Evolutionary conservation across 2,888 invertebrate species (phyloP).

Genomic region (Drosophila anomalata): DNA sequence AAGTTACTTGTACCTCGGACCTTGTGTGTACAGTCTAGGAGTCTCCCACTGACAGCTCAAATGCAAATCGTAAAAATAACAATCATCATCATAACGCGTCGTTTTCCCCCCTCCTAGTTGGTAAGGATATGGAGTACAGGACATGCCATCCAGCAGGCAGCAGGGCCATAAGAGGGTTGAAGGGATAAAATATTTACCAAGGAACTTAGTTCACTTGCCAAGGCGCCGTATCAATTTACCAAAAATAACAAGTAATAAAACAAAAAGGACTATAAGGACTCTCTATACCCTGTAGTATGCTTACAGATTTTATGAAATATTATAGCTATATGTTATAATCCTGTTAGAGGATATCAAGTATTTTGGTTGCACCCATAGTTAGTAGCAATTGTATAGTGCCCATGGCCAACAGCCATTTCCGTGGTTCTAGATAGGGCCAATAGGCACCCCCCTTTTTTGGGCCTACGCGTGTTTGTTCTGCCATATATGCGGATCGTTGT

Average conservation of each 20-base stretch:
- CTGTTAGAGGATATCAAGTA: constrained; percentile 4
- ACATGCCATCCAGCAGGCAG: constrained; percentile 2
- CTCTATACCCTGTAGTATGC: constrained; percentile 9
- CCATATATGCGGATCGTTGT: constrained; percentile 31
- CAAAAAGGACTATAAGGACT: background rate
- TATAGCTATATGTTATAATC: constrained; percentile 8
- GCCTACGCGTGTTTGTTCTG: constrained; percentile 37
- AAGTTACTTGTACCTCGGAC: constrained; percentile 30
- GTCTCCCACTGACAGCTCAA: constrained; percentile 46
- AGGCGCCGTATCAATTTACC: constrained; percentile 77
- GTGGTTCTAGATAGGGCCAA: constrained; percentile 26
- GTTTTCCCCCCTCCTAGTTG: constrained; percentile 12
- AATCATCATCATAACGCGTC: constrained; percentile 59
- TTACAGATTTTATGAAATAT: background rate
- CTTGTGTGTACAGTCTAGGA: constrained; percentile 47
- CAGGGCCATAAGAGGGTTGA: background rate
- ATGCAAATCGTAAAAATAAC: constrained; percentile 67
- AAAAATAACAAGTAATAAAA: constrained; percentile 45
- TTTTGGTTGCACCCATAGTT: constrained; percentile 34
- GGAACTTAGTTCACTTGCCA: constrained; percentile 56
- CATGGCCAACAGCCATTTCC: constrained; percentile 24
- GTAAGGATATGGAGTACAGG: constrained; percentile 14
- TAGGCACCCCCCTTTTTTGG: background rate
- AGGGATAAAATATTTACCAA: constrained; percentile 35
- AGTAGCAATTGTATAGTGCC: constrained; percentile 44